Percentiles rank a stretch among this genome's conserved stretches.
Conservation (phyloP, 2,888 invertebrate genomes). For the Frankliniella fusca region DNA sequence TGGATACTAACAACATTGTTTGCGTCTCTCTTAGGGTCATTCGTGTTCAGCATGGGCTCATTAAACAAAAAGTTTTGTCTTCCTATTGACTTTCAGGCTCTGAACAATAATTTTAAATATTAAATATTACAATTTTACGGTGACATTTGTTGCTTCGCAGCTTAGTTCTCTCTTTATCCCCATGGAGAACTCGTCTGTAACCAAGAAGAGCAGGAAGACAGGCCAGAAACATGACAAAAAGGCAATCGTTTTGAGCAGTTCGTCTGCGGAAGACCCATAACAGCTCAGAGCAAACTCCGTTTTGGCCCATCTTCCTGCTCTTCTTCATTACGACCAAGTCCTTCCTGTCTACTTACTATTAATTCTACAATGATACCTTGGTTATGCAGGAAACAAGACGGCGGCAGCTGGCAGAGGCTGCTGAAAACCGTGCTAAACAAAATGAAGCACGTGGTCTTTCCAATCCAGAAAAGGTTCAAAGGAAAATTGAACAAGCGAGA, state of each 20-base stretch:
- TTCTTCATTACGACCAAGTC: not conserved
- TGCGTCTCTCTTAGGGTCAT: too few relatives aligned
- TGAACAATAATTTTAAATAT: too few relatives aligned
- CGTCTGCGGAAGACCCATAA: not conserved
- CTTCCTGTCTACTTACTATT: not conserved
- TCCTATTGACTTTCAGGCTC: too few relatives aligned
- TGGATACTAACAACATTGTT: not conserved
- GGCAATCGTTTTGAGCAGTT: not conserved
- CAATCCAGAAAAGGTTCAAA: not conserved
- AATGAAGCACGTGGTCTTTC: not conserved
- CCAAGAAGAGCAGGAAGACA: not conserved
- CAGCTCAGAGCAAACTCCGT: not conserved
- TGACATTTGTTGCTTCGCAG: too few relatives aligned
- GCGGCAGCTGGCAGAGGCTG: not conserved
- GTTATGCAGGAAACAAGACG: not conserved
- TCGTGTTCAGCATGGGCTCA: too few relatives aligned
- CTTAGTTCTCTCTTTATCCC: too few relatives aligned
- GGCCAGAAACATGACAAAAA: too few relatives aligned
- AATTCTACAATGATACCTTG: not conserved
- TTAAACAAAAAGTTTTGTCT: too few relatives aligned
- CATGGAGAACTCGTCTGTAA: not conserved
- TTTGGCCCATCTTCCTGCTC: not conserved
- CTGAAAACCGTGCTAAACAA: not conserved
- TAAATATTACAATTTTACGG: too few relatives aligned
- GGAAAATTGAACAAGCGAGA: slow-evolving; percentile 3